Percentiles rank a stretch among this genome's conserved stretches.
phyloP scores from a whole-genome alignment of 2,797 vertebrate genomes.

The Sebastolobus altivelis region DNA sequence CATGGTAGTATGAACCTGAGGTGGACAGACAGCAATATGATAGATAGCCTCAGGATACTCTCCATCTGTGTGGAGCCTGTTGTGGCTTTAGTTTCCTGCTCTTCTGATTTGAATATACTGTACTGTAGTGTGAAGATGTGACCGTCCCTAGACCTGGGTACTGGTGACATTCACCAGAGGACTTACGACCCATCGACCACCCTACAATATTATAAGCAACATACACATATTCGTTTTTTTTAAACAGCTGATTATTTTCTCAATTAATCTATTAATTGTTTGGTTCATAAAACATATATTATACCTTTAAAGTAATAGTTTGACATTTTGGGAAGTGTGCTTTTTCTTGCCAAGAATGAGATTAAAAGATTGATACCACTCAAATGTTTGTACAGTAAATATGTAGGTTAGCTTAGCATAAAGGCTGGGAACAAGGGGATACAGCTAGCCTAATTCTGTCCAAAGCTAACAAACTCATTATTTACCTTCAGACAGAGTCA shows the following conservation, averaged over 20 bases:
- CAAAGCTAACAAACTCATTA: no score
- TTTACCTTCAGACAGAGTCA: no score
- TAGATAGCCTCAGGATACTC: constrained; percentile 50
- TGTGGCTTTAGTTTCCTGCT: constrained; percentile 39
- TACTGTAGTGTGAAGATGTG: constrained; percentile 6
- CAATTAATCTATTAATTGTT: background rate
- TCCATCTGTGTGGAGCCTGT: constrained; percentile 29
- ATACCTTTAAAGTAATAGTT: no score
- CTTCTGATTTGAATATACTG: constrained; percentile 40
- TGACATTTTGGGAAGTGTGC: no score
- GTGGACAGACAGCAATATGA: constrained; percentile 65
- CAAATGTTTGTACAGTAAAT: no score
- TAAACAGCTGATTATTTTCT: background rate
- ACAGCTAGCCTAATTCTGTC: no score
- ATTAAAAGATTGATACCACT: no score
- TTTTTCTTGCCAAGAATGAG: no score
- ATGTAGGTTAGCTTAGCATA: no score
- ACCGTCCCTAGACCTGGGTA: constrained; percentile 1
- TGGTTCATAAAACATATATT: constrained; percentile 2
- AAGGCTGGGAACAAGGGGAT: no score
- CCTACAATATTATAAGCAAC: background rate
- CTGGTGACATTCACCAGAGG: background rate
- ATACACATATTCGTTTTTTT: background rate
- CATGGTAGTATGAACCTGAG: constrained; percentile 54
- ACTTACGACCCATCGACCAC: background rate